Evolutionary conservation across 1,140 invertebrate species (phyloP).

Genomic region (Hyles euphorbiae): DNA sequence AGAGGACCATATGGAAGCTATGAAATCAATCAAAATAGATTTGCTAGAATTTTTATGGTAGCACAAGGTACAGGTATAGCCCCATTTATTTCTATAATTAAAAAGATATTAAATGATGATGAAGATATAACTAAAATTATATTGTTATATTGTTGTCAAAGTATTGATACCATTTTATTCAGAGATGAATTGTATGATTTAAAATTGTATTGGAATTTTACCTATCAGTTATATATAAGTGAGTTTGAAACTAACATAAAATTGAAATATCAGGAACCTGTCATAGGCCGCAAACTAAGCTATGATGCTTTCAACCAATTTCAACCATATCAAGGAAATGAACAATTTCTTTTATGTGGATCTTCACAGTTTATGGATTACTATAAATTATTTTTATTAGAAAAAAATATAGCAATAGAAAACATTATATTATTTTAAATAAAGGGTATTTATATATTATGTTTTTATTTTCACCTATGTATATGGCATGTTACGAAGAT

Average conservation of each 20-base stretch:
- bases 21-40: conserved; percentile 67
- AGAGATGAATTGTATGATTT: conserved; percentile 76
- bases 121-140: conserved; percentile 78
- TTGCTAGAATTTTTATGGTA: conserved; percentile 77
- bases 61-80: conserved; percentile 83
- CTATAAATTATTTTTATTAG: conserved; percentile 28
- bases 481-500: no score
- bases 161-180: conserved; percentile 75
- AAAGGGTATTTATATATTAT: no score
- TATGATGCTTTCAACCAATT: conserved; percentile 30
- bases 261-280: conserved; percentile 57
- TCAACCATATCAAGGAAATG: conserved; percentile 25
- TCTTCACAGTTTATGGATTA: conserved; percentile 45
- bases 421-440: conserved; percentile 47
- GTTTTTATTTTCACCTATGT: no score
- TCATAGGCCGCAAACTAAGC: conserved; percentile 33
- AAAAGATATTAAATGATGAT: conserved; percentile 78
- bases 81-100: conserved; percentile 79
- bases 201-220: conserved; percentile 81
- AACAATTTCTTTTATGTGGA: conserved; percentile 59
- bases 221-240: conserved; percentile 76
- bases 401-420: conserved; percentile 19
- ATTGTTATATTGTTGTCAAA: conserved; percentile 77
- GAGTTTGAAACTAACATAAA: not conserved
- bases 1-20: conserved; percentile 82